Conservation (phyloP, 2,888 invertebrate genomes). For the Yponomeuta cagnagella region DNA sequence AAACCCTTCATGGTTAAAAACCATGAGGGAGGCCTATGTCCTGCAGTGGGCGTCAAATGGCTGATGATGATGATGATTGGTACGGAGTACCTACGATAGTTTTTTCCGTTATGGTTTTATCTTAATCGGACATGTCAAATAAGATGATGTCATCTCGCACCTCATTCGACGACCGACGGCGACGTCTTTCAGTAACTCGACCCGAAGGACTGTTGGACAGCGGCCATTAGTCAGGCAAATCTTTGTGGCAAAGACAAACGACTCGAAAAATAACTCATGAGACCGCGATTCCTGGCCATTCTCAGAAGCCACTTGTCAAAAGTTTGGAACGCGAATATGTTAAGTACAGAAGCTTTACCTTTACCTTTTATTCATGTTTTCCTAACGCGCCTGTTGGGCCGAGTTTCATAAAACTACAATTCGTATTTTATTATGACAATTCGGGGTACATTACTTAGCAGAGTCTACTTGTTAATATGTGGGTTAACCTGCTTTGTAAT, state of each 20-base stretch:
- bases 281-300: not conserved
- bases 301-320: not conserved
- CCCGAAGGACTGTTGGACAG: not conserved
- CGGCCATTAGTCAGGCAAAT: slow-evolving; percentile 1
- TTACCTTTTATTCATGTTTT: too few species aligned
- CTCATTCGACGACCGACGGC: not conserved
- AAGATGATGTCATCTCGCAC: not conserved
- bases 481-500: too few species aligned
- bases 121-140: not conserved
- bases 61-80: too few species aligned
- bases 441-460: too few species aligned
- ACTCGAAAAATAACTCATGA: not conserved
- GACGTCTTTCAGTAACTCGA: not conserved
- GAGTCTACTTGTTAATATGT: too few species aligned
- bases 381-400: too few species aligned
- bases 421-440: too few species aligned
- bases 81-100: too few species aligned
- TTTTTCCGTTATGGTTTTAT: not conserved
- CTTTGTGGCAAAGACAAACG: not conserved
- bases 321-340: not conserved
- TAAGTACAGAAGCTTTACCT: not conserved
- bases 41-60: too few species aligned
- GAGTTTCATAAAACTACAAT: too few species aligned
- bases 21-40: too few species aligned
- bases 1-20: too few species aligned